Percentiles rank a stretch among this genome's conserved stretches.
Conservation (phyloP, 2,113 vertebrate species). For the Toxotes jaculatrix region DNA sequence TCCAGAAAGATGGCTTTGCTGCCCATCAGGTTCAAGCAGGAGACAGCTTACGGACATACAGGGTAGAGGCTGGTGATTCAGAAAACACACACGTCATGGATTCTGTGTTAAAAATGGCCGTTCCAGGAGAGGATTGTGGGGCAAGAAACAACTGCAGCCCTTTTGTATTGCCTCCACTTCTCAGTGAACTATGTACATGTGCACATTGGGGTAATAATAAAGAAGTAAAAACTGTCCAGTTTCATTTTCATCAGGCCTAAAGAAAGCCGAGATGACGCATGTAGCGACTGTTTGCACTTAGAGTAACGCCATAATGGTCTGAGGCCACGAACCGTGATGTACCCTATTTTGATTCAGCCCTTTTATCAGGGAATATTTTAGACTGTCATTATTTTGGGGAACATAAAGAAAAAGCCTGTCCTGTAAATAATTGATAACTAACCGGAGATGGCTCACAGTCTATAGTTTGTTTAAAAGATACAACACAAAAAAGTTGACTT, state of each 20-base stretch:
- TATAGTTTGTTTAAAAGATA: constrained; percentile 43
- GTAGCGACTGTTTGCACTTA: constrained; percentile 60
- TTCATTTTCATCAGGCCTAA: constrained; percentile 52
- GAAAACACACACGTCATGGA: constrained; percentile 28
- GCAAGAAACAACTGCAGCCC: neutral
- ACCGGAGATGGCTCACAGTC: constrained; percentile 37
- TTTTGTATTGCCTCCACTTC: constrained; percentile 26
- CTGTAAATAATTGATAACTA: constrained; percentile 72
- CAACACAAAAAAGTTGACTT: constrained; percentile 17
- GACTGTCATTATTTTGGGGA: constrained; percentile 63
- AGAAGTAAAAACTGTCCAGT: constrained; percentile 41
- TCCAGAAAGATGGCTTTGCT: constrained; percentile 55
- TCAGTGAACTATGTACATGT: constrained; percentile 27
- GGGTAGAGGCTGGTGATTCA: constrained; percentile 37
- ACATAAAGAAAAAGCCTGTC: constrained; percentile 53
- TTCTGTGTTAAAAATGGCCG: constrained; percentile 29
- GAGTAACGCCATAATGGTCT: constrained; percentile 50
- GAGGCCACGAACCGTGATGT: constrained; percentile 16
- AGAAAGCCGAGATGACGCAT: constrained; percentile 60
- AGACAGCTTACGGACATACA: constrained; percentile 39
- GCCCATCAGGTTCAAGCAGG: constrained; percentile 31
- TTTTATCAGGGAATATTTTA: constrained; percentile 60
- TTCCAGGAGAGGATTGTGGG: constrained; percentile 8
- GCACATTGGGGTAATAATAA: constrained; percentile 16
- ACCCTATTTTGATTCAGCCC: constrained; percentile 47